Percentiles rank a stretch among this genome's conserved stretches.
phyloP scores from a whole-genome alignment of 2,797 vertebrate genomes.

The Pangasius macronema region DNA sequence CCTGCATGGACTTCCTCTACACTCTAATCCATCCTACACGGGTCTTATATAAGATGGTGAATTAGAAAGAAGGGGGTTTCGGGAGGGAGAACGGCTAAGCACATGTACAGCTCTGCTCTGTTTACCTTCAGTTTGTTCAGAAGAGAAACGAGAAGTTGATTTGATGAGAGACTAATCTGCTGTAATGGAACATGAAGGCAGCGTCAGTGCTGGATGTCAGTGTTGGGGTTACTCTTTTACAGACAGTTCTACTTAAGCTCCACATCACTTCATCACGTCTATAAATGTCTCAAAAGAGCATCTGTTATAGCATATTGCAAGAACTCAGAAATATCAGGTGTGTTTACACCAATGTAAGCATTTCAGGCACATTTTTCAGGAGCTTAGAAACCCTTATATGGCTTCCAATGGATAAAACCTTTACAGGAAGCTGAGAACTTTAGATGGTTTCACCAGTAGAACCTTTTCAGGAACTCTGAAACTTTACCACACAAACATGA shows the following conservation, averaged over 20 bases:
- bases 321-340: not conserved
- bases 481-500: no score
- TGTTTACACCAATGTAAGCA: not conserved
- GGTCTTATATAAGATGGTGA: slow-evolving; percentile 51
- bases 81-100: slow-evolving; percentile 33
- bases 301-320: not conserved
- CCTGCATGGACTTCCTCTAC: slow-evolving; percentile 42
- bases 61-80: slow-evolving; percentile 42
- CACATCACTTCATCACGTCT: not conserved
- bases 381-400: not conserved
- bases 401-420: not conserved
- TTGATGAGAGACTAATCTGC: slow-evolving; percentile 48
- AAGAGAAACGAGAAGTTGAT: slow-evolving; percentile 46
- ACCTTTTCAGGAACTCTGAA: not conserved
- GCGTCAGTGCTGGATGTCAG: not conserved
- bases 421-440: not conserved
- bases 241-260: not conserved
- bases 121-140: slow-evolving; percentile 16
- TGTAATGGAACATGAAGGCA: slow-evolving; percentile 39
- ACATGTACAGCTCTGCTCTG: slow-evolving; percentile 17
- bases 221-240: not conserved
- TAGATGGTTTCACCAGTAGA: not conserved
- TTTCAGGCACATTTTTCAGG: not conserved
- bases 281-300: slow-evolving; percentile 1
- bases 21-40: slow-evolving; percentile 59